phyloP scores from a whole-genome alignment of 2,888 invertebrate species.

The Pelosia muscerda region DNA sequence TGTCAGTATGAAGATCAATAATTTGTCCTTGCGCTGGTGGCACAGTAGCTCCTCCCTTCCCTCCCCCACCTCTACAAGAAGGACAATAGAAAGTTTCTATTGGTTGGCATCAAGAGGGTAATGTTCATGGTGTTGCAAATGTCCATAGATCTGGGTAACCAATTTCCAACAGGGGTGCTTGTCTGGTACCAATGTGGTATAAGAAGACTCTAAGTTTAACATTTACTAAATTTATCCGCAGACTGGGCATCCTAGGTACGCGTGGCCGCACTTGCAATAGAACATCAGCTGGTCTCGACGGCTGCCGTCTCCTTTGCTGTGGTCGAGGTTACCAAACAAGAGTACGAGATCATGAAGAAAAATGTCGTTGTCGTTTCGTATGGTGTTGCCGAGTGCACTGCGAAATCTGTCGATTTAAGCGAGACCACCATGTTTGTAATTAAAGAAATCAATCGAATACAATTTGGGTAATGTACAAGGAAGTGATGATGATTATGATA shows the following conservation, averaged over 20 bases:
- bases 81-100: no score
- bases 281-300: slow-evolving; percentile 94
- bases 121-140: no score
- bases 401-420: slow-evolving; percentile 92
- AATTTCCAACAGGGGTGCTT: no score
- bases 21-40: no score
- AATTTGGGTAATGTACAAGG: background rate
- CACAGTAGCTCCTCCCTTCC: no score
- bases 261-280: slow-evolving; percentile 93
- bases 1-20: no score
- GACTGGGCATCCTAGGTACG: slow-evolving; percentile 93
- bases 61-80: no score
- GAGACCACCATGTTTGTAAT: slow-evolving; percentile 95
- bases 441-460: slow-evolving; percentile 70
- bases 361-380: slow-evolving; percentile 95
- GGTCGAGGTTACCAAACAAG: slow-evolving; percentile 95
- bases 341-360: slow-evolving; percentile 93
- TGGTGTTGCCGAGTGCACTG: slow-evolving; percentile 97
- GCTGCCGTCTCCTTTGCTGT: slow-evolving; percentile 95
- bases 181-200: no score
- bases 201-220: background rate
- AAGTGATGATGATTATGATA: background rate
- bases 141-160: no score
- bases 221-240: slow-evolving; percentile 63
- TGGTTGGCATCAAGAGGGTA: no score